Percentiles rank a stretch among this genome's conserved stretches.
Conservation (phyloP, 2,888 invertebrate genomes). For the Chorisops tibialis region DNA sequence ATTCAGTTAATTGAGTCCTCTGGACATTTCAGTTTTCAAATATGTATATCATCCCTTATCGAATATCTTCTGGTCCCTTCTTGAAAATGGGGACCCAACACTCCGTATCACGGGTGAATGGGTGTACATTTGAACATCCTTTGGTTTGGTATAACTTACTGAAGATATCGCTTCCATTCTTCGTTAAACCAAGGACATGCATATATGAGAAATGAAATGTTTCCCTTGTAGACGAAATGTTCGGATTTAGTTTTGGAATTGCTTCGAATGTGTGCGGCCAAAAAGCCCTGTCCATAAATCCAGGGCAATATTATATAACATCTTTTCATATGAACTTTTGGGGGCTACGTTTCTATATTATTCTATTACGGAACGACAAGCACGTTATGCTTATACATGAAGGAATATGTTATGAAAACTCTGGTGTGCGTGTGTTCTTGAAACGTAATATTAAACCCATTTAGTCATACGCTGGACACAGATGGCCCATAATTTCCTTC, state of each 20-base stretch:
- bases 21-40: conserved; percentile 29
- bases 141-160: too few relatives aligned
- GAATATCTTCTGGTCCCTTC: conserved; percentile 3
- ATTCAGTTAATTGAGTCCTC: conserved; percentile 30
- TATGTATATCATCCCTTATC: conserved; percentile 23
- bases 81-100: too few relatives aligned
- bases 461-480: conserved; percentile 27
- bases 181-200: too few relatives aligned
- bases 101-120: too few relatives aligned
- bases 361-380: too few relatives aligned
- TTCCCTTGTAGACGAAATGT: background rate
- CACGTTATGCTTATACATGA: too few relatives aligned
- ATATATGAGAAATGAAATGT: conserved; percentile 5
- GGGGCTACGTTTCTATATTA: background rate
- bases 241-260: conserved; percentile 8
- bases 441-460: conserved; percentile 26
- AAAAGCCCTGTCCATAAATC: conserved; percentile 5
- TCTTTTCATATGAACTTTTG: background rate
- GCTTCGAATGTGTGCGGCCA: background rate
- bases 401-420: too few relatives aligned
- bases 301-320: background rate
- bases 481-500: conserved; percentile 28
- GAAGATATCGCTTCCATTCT: too few relatives aligned
- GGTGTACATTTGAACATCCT: too few relatives aligned
- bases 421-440: background rate